Evolutionary conservation across 2,888 invertebrate genomes (phyloP).

Genomic region (Monoplex corrugatus): DNA sequence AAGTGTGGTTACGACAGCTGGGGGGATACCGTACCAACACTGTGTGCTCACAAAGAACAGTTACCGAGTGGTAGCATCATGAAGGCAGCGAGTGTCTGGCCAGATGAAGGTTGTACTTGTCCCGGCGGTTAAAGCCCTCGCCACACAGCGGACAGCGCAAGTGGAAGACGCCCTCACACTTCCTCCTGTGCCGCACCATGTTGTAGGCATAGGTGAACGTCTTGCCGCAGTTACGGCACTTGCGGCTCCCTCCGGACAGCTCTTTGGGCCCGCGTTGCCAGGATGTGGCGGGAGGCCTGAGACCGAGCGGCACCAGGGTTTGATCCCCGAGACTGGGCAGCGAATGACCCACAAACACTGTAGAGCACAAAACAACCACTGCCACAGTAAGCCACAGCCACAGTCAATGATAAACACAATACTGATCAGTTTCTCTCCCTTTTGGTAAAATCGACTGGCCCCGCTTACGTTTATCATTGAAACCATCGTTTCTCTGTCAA

Average conservation of each 20-base stretch:
- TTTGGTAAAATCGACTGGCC: no score
- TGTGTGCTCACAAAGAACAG: no score
- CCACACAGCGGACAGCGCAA: slow-evolving; percentile 33
- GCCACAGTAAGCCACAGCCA: no score
- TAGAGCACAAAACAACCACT: neutral
- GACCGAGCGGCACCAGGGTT: neutral
- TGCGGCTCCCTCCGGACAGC: slow-evolving; percentile 22
- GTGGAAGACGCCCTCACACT: slow-evolving; percentile 51
- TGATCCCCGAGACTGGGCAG: neutral
- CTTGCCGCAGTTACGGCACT: slow-evolving; percentile 54
- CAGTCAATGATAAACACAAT: no score
- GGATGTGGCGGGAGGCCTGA: neutral
- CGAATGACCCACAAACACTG: neutral
- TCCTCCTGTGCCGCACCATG: slow-evolving; percentile 52
- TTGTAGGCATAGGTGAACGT: slow-evolving; percentile 50
- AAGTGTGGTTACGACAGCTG: no score
- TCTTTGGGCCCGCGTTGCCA: slow-evolving; percentile 10
- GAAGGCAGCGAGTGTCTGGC: neutral
- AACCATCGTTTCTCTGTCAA: no score
- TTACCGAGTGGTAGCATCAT: no score
- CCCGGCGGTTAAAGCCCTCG: slow-evolving; percentile 13
- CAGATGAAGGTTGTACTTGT: slow-evolving; percentile 30
- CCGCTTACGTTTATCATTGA: no score
- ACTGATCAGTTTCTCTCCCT: no score
- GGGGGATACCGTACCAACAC: no score